Evolutionary conservation across 2,888 invertebrate species (phyloP).

Genomic region (Spilarctia lutea): DNA sequence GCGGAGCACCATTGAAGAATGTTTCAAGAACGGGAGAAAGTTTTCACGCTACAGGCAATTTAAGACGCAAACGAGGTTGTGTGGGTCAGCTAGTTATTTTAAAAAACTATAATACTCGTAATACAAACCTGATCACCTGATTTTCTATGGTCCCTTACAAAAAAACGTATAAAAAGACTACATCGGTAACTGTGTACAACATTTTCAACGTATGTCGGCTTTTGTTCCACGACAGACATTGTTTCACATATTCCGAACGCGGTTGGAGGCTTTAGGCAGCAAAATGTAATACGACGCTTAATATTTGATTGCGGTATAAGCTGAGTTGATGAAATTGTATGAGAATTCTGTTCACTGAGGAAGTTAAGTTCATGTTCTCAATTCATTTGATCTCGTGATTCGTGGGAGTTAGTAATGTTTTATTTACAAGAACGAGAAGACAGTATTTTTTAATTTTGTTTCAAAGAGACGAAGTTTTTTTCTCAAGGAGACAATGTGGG

Average conservation of each 20-base stretch:
- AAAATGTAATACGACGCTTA: slow-evolving; percentile 17
- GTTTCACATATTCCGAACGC: slow-evolving; percentile 14
- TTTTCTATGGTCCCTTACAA: not conserved
- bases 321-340: slow-evolving; percentile 16
- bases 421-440: not conserved
- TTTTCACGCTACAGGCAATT: too few relatives aligned
- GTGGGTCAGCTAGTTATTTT: too few relatives aligned
- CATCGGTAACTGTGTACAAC: slow-evolving; percentile 23
- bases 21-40: too few relatives aligned
- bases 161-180: slow-evolving; percentile 4
- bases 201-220: slow-evolving; percentile 15
- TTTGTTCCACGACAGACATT: slow-evolving; percentile 28
- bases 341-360: not conserved
- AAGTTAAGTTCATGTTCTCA: not conserved
- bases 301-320: slow-evolving; percentile 21
- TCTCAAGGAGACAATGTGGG: too few relatives aligned
- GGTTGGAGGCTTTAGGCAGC: slow-evolving; percentile 11
- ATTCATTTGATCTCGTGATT: not conserved
- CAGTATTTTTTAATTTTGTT: not conserved
- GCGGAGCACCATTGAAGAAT: too few relatives aligned
- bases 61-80: too few relatives aligned
- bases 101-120: too few relatives aligned
- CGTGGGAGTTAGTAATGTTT: not conserved
- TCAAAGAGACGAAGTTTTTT: not conserved
- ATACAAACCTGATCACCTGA: too few relatives aligned